These are phyloP conservation scores for Miniopterus natalensis DNA, from an alignment of 2,113 vertebrate species.

Conservation along the genomic window DNA sequence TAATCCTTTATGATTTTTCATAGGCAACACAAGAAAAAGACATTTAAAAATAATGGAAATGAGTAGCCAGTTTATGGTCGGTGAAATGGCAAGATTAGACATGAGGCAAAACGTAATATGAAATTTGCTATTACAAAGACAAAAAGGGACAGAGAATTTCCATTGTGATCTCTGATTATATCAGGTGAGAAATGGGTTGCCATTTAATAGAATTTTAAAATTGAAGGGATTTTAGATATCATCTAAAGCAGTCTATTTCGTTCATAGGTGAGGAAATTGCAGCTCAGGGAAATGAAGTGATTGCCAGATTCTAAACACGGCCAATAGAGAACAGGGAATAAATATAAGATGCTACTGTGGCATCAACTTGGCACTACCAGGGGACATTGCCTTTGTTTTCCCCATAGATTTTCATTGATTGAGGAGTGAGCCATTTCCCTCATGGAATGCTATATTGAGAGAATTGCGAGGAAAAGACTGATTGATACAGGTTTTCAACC, in stretches of 20 bases:
- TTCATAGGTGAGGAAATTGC: background rate
- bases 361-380: background rate
- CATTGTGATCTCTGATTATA: background rate
- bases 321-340: background rate
- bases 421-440: background rate
- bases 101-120: background rate
- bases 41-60: background rate
- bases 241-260: background rate
- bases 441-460: background rate
- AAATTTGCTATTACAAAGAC: slow-evolving; percentile 26
- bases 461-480: background rate
- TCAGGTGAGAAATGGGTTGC: background rate
- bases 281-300: background rate
- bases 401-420: background rate
- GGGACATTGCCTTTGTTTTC: background rate
- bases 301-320: background rate
- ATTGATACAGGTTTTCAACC: background rate
- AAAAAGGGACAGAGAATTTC: background rate
- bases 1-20: background rate
- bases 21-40: background rate
- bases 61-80: background rate
- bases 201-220: slow-evolving; percentile 50
- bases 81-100: background rate
- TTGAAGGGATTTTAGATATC: slow-evolving; percentile 23
- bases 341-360: background rate